Percentiles rank a stretch among this genome's conserved stretches.
phyloP scores from a whole-genome alignment of 2,113 vertebrate species.

The Sula dactylatra region DNA sequence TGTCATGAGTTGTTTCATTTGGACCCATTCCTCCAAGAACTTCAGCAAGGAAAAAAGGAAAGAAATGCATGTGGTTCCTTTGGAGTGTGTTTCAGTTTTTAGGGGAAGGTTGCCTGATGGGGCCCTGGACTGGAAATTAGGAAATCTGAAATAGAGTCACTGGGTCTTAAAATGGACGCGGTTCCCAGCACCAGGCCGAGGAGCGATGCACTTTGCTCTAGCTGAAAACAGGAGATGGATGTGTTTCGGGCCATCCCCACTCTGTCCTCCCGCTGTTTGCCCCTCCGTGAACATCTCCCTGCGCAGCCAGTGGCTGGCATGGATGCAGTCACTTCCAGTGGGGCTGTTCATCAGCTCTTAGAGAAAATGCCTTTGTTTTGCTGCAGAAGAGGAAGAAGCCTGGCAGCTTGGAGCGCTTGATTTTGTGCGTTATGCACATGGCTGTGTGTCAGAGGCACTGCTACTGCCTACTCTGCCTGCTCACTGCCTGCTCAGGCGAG shows the following conservation, averaged over 20 bases:
- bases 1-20: background rate
- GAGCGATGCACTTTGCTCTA: background rate
- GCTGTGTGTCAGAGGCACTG: background rate
- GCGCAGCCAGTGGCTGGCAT: background rate
- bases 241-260: background rate
- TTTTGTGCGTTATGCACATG: background rate
- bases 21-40: background rate
- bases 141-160: background rate
- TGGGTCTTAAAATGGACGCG: background rate
- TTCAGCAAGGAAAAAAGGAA: background rate
- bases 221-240: background rate
- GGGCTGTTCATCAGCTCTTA: background rate
- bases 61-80: background rate
- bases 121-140: background rate
- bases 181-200: background rate
- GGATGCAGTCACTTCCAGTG: rapidly evolving
- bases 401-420: rapidly evolving
- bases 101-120: background rate
- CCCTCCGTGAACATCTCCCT: background rate
- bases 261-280: background rate
- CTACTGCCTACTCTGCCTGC: background rate
- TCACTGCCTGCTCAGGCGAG: background rate
- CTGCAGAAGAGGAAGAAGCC: background rate
- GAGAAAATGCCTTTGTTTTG: background rate
- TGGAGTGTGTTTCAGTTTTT: background rate